Evolutionary conservation across 2,797 vertebrate species (phyloP).

Genomic region (Myotis pilosus): DNA sequence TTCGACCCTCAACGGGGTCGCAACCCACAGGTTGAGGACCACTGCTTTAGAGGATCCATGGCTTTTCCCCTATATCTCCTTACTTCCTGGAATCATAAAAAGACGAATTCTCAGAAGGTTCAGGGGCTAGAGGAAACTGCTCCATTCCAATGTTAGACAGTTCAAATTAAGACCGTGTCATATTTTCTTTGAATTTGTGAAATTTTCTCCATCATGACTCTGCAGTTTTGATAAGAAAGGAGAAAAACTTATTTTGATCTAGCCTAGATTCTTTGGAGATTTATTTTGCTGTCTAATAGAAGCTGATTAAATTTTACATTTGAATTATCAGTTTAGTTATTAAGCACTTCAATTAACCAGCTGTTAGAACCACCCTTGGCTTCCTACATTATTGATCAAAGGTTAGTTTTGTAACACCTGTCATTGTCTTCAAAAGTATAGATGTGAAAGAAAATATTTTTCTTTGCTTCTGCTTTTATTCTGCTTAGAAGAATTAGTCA

Average conservation of each 20-base stretch:
- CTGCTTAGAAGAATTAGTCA: neutral
- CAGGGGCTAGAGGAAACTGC: neutral
- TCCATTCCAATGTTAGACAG: neutral
- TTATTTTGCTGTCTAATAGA: slow-evolving; percentile 11
- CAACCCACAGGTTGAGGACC: no score
- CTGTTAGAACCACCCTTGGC: neutral
- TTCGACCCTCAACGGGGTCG: no score
- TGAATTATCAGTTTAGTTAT: slow-evolving; percentile 27
- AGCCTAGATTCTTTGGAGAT: neutral
- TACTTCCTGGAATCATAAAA: neutral
- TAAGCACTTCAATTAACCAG: slow-evolving; percentile 30
- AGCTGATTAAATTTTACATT: neutral
- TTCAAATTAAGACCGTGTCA: neutral
- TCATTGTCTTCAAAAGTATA: neutral
- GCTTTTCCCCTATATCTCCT: neutral
- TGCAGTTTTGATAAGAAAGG: neutral
- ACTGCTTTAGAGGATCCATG: neutral
- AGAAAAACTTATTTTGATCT: neutral
- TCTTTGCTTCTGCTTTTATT: neutral
- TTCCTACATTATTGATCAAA: slow-evolving; percentile 47
- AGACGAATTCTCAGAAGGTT: neutral
- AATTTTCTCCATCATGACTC: neutral
- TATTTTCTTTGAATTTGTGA: neutral
- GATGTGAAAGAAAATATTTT: neutral
- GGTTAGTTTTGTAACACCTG: slow-evolving; percentile 41